Percentiles rank a stretch among this genome's conserved stretches.
These are phyloP conservation scores for Haplochromis vanheusdeni DNA, from an alignment of 2,113 vertebrate species.

Conservation along the genomic window DNA sequence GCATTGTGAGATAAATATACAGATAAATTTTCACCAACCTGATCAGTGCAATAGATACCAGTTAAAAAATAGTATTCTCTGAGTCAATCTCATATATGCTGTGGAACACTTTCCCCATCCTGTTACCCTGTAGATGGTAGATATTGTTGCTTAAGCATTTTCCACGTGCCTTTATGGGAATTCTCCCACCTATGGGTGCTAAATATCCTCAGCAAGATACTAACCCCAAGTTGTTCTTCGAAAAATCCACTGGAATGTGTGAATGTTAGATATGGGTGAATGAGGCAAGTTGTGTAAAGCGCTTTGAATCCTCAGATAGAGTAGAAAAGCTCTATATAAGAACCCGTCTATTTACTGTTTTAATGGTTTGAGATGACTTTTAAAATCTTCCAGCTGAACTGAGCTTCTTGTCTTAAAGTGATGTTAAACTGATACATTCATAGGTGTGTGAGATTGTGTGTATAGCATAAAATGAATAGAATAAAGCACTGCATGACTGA, in stretches of 20 bases:
- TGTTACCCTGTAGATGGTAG: neutral
- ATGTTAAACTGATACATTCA: neutral
- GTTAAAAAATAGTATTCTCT: neutral
- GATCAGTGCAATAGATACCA: neutral
- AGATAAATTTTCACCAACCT: neutral
- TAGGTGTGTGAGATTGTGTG: neutral
- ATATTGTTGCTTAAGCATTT: neutral
- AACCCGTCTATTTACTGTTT: accelerated
- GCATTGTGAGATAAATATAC: neutral
- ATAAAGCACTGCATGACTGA: neutral
- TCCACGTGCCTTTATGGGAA: neutral
- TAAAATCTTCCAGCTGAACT: neutral
- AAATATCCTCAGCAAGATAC: accelerated
- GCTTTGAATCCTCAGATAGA: accelerated
- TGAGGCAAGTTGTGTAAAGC: neutral
- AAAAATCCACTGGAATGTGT: neutral
- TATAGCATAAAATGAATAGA: neutral
- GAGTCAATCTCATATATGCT: neutral
- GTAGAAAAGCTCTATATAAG: neutral
- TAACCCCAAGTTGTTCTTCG: neutral
- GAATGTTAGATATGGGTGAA: neutral
- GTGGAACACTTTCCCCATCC: neutral
- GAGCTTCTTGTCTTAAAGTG: neutral
- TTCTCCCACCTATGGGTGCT: neutral
- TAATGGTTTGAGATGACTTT: neutral